Evolutionary conservation across 1,140 invertebrate genomes (phyloP).

Genomic region (Helicoverpa armigera): DNA sequence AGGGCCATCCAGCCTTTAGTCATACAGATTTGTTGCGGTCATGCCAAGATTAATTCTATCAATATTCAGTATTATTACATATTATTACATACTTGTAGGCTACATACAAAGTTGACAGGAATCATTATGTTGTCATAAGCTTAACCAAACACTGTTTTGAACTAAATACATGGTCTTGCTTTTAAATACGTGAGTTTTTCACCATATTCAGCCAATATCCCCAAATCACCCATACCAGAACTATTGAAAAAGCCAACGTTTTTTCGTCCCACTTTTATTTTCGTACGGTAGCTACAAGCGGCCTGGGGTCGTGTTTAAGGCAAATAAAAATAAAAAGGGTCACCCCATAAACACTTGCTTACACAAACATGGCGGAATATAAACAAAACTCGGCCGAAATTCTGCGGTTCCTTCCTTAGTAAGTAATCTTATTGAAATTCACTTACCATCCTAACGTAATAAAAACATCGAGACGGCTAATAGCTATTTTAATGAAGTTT

Average conservation of each 20-base stretch:
- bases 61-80: too few relatives aligned
- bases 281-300: not conserved
- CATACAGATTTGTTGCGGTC: too few relatives aligned
- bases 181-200: too few relatives aligned
- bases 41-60: too few relatives aligned
- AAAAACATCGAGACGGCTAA: slow-evolving; percentile 6
- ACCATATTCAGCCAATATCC: too few relatives aligned
- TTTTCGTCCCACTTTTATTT: not conserved
- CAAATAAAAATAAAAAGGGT: slow-evolving; percentile 39
- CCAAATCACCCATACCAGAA: too few relatives aligned
- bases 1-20: too few relatives aligned
- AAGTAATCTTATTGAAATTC: slow-evolving; percentile 7
- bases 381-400: slow-evolving; percentile 22
- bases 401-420: not conserved
- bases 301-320: slow-evolving; percentile 4
- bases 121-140: too few relatives aligned
- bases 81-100: too few relatives aligned
- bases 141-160: too few relatives aligned
- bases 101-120: too few relatives aligned
- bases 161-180: too few relatives aligned
- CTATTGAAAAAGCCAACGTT: not conserved
- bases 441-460: not conserved
- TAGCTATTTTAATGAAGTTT: slow-evolving; percentile 17
- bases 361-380: slow-evolving; percentile 25
- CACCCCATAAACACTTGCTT: slow-evolving; percentile 14